phyloP scores from a whole-genome alignment of 2,113 vertebrate species.

The Meriones unguiculatus region DNA sequence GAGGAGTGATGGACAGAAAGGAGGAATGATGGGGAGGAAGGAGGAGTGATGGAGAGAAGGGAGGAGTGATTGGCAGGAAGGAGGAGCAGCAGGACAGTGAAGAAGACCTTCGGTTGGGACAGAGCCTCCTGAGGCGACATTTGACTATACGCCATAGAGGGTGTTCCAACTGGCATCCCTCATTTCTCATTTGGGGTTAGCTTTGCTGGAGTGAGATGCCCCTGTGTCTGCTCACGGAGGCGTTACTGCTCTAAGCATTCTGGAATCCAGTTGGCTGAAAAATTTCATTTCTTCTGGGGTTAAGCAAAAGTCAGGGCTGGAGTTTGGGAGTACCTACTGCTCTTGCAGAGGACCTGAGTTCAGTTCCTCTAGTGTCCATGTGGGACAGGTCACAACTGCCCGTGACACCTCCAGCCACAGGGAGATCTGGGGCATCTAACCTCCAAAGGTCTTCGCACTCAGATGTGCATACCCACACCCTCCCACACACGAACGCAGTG shows the following conservation, averaged over 20 bases:
- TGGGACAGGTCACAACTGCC: not conserved
- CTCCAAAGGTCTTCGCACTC: not conserved
- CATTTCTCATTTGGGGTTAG: not conserved
- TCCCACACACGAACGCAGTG: too few species aligned
- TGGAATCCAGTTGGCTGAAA: not conserved
- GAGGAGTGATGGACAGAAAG: not conserved
- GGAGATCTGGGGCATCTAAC: not conserved
- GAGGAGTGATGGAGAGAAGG: too few species aligned
- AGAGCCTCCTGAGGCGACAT: not conserved
- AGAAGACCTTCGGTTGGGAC: not conserved
- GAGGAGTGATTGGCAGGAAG: not conserved
- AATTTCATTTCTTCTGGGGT: not conserved
- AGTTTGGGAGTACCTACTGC: not conserved
- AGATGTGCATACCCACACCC: not conserved
- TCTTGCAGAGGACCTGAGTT: not conserved
- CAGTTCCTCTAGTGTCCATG: not conserved
- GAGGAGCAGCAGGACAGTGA: not conserved
- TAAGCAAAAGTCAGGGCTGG: not conserved
- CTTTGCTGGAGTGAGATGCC: not conserved
- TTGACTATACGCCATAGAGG: not conserved
- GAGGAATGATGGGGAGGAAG: not conserved
- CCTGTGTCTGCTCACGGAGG: not conserved
- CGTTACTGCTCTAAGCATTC: not conserved
- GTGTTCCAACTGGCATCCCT: too few species aligned
- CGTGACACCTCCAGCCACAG: not conserved